These are phyloP conservation scores for Manduca sexta DNA, from an alignment of 1,140 invertebrate genomes.

Conservation along the genomic window DNA sequence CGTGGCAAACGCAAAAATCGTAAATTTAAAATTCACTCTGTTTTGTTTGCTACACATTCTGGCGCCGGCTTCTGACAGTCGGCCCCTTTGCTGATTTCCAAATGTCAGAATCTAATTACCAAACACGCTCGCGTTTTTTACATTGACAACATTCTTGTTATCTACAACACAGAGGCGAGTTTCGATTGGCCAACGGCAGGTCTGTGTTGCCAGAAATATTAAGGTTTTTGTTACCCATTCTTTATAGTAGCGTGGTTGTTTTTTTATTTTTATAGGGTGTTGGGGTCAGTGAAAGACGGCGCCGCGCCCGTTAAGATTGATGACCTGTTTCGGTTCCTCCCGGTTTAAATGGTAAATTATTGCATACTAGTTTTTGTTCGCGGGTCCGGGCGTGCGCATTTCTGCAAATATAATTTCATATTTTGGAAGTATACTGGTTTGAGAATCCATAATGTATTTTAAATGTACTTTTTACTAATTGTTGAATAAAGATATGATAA, in stretches of 20 bases:
- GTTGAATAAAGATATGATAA: no score
- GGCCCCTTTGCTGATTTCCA: slow-evolving; percentile 53
- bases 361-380: neutral
- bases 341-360: slow-evolving; percentile 10
- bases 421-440: no score
- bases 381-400: no score
- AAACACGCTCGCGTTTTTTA: slow-evolving; percentile 17
- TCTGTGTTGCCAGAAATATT: slow-evolving; percentile 18
- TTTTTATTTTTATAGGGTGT: slow-evolving; percentile 29
- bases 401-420: no score
- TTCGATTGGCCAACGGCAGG: slow-evolving; percentile 3
- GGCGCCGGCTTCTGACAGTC: slow-evolving; percentile 62
- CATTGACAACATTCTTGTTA: slow-evolving; percentile 4
- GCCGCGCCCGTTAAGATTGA: slow-evolving; percentile 50
- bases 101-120: slow-evolving; percentile 67
- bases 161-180: slow-evolving; percentile 5
- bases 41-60: slow-evolving; percentile 42
- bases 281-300: slow-evolving; percentile 46
- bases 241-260: slow-evolving; percentile 41
- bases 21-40: slow-evolving; percentile 24
- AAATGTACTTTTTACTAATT: no score
- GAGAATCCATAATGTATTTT: no score
- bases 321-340: slow-evolving; percentile 35
- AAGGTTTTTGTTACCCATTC: slow-evolving; percentile 48
- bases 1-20: slow-evolving; percentile 15